Evolutionary conservation across 2,113 vertebrate genomes (phyloP), one percentile per base, ranked within the genome.

Genomic region (Seriola aureovittata): DNA sequence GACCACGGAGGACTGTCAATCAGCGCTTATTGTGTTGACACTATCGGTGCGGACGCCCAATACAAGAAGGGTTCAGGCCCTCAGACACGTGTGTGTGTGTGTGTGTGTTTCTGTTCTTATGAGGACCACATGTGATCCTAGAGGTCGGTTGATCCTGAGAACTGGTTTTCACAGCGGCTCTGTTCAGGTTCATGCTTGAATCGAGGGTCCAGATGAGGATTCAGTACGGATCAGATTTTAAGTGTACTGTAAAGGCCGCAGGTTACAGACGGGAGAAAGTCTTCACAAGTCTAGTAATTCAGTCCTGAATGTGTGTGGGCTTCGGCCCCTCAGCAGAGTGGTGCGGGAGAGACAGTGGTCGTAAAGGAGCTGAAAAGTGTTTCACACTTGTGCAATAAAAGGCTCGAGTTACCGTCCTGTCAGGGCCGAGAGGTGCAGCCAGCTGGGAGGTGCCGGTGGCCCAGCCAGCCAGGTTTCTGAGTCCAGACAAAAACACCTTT

Each of bases 401-500:
- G 88, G 86, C 83, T 96, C 88, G 46, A 58, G 92, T 95, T 95
- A 89, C 94, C 72, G 78, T 89, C 84, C 82, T 80, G 87, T 93
- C 88, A 90, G 90, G 88, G 87, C 85, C 71, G 76, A 54, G 85
- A 78, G 68, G 58, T 9, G 42, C 85, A 81, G 73, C 81, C 82
- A 77, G 79, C 81, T n/a, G 78, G 87, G 83, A 88, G 85, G 90
- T 78, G 82, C 85, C 54, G 69, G 48, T 71, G 69, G 84, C 65
- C 57, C 72, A 50, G 90, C 82, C 68, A 72, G 88, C 90, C 90
- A 78, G 91, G 82, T 89, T 85, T 82, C 76, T 75, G 36, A 73
- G 80, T 84, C 89, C 93, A 95, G 94, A 95, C 95, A 95, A 95
- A 95, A 94, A 93, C 95, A 95, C 92, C 92, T 94, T 92, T 94